These are phyloP conservation scores for Listrodromus nycthemerus DNA, from an alignment of 2,888 invertebrate species.

Conservation along the genomic window DNA sequence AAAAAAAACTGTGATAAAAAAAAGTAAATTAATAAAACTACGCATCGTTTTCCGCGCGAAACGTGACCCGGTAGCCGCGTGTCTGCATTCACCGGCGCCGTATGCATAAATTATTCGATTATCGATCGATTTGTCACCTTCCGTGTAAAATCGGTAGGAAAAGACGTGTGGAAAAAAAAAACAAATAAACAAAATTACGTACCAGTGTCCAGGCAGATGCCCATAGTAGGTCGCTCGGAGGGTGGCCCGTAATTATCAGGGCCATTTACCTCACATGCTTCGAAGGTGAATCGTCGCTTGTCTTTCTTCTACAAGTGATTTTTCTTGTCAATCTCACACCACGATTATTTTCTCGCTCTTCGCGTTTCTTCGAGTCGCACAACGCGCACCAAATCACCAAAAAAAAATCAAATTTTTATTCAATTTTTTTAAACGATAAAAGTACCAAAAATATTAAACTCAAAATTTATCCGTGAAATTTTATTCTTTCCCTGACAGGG, in stretches of 20 bases:
- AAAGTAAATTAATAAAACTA: background rate
- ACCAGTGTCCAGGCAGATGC: constrained; percentile 86
- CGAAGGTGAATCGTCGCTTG: constrained; percentile 54
- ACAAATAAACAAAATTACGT: constrained; percentile 69
- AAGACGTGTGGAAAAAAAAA: background rate
- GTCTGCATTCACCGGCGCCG: background rate
- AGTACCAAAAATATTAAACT: background rate
- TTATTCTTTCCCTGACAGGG: constrained; percentile 58
- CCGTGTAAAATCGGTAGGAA: constrained; percentile 16
- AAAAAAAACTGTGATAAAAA: background rate
- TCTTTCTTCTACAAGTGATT: background rate
- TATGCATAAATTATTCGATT: constrained; percentile 10
- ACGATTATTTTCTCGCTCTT: background rate
- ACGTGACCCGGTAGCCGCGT: background rate
- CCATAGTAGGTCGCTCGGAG: constrained; percentile 84
- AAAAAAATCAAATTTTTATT: constrained; percentile 1
- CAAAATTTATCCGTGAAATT: constrained; percentile 67
- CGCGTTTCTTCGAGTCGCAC: background rate
- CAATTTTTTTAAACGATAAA: background rate
- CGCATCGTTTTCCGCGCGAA: background rate
- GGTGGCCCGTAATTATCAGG: constrained; percentile 77
- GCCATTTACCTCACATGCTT: constrained; percentile 83
- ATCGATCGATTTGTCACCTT: constrained; percentile 35
- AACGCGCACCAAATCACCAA: background rate
- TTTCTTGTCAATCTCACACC: background rate